Base-by-base conservation (phyloP, 2,113 vertebrate genomes). In the Stegostoma tigrinum region DNA sequence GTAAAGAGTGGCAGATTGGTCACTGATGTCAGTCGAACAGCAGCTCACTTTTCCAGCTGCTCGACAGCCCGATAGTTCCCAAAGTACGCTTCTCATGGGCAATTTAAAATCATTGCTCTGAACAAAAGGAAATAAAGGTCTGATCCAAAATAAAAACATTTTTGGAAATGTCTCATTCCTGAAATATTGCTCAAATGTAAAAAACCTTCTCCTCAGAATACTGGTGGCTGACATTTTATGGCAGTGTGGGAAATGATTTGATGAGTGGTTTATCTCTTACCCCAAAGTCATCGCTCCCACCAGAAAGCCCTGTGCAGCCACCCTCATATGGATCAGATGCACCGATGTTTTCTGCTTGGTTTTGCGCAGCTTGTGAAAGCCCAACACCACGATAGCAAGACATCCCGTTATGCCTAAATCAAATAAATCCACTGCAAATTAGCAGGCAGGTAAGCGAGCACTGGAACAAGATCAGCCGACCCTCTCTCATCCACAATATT, bases 201-300 rank as follows among this genome's bases (percentile, higher is more conserved):
- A 83, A 21, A 83, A 21, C 19, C n/a, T 83, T 83, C 78, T 48
- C 85, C 48, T 27, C 30, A 8, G 45, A 55, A 15, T 55, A 87
- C 3, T 52, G 23, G 85, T 8, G 24, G 15, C 12, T 8, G 27
- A 42, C 17, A 55, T 55, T 87, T 48, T 30, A 48, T 55, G 85
- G 10, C 48, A 55, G 85, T 10, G 23, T 14, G 24, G 24, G 85
- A 24, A 87, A 55, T 55, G 45, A 14, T 64, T 90, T 17, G n/a
- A 34, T 21, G 55, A 90, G 55, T 64, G 30, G 30, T 12, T 89
- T 2, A 61, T 30, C 23, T 38, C 95, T 97, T 97, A 97, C 97
- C 97, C 97, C 87, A 97, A 83, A 66, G 97, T 97, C 96, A 97
- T 95, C 7, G 96, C 96, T 96, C 97, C 97, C 21, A 97, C 96